A percentile compares a stretch with the other conserved stretches of the same genome.
phyloP scores from a whole-genome alignment of 2,888 invertebrate species.

The Macrophya alboannulata region DNA sequence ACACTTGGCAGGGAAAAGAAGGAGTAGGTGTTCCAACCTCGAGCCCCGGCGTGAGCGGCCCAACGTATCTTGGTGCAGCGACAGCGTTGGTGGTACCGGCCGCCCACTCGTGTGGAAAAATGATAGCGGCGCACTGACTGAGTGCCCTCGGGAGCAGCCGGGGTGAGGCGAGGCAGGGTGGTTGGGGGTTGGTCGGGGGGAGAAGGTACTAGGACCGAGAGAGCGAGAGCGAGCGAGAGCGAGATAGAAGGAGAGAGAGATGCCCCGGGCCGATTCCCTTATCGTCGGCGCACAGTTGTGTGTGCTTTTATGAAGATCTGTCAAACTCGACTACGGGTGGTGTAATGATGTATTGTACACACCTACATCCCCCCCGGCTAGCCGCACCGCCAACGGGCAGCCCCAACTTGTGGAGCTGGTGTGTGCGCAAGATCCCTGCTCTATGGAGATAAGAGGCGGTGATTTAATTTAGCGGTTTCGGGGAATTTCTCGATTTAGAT shows the following conservation, averaged over 20 bases:
- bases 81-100: conserved; percentile 67
- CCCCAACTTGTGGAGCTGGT: conserved; percentile 47
- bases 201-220: conserved; percentile 59
- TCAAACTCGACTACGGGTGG: conserved; percentile 70
- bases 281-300: conserved; percentile 79
- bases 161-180: conserved; percentile 63
- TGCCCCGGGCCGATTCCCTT: conserved; percentile 79
- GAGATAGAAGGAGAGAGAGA: conserved; percentile 69
- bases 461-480: conserved; percentile 50
- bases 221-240: conserved; percentile 68
- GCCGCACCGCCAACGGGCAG: conserved; percentile 29
- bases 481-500: conserved; percentile 43
- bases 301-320: conserved; percentile 80
- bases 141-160: conserved; percentile 68
- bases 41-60: conserved; percentile 20
- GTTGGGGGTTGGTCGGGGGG: conserved; percentile 63
- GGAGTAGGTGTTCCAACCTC: conserved; percentile 4
- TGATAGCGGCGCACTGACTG: conserved; percentile 80
- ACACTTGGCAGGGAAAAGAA: not conserved
- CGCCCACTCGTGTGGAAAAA: conserved; percentile 83
- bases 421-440: conserved; percentile 53
- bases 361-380: conserved; percentile 21
- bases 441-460: conserved; percentile 53
- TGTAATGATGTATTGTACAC: conserved; percentile 65
- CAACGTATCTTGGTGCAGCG: conserved; percentile 49